Evolutionary conservation across 2,888 invertebrate genomes (phyloP).

Genomic region (Scaptomyza tumidula): DNA sequence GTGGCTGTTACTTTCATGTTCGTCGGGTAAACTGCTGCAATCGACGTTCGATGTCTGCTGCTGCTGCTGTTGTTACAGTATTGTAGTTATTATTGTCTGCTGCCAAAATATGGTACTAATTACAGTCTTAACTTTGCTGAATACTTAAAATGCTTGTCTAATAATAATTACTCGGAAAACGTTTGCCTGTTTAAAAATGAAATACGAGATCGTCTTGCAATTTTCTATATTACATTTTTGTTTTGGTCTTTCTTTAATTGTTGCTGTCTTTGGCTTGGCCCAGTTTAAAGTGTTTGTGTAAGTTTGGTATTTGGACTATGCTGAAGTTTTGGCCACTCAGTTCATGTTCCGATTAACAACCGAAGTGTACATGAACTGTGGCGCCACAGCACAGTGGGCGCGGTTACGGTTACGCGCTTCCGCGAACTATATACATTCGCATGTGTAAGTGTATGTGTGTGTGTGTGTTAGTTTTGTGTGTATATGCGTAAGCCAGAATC

Average conservation of each 20-base stretch:
- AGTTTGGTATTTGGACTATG: background rate
- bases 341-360: constrained; percentile 60
- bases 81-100: constrained; percentile 11
- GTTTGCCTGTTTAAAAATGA: constrained; percentile 44
- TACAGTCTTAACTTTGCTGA: constrained; percentile 65
- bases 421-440: background rate
- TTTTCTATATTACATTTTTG: background rate
- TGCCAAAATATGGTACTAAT: constrained; percentile 66
- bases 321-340: constrained; percentile 11
- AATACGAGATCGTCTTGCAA: constrained; percentile 27
- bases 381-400: constrained; percentile 21
- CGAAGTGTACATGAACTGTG: constrained; percentile 29
- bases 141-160: constrained; percentile 72
- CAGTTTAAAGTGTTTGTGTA: constrained; percentile 2
- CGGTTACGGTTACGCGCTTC: constrained; percentile 24
- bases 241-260: constrained; percentile 29
- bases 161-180: constrained; percentile 70
- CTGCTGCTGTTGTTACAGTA: background rate
- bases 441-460: background rate
- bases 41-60: constrained; percentile 26
- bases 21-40: constrained; percentile 28
- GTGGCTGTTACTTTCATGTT: constrained; percentile 35
- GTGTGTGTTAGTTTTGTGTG: background rate
- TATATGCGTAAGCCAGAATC: constrained; percentile 38
- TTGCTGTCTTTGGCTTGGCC: constrained; percentile 13